Base-by-base conservation (phyloP, 2,797 vertebrate genomes). In the Tragopan temminckii region DNA sequence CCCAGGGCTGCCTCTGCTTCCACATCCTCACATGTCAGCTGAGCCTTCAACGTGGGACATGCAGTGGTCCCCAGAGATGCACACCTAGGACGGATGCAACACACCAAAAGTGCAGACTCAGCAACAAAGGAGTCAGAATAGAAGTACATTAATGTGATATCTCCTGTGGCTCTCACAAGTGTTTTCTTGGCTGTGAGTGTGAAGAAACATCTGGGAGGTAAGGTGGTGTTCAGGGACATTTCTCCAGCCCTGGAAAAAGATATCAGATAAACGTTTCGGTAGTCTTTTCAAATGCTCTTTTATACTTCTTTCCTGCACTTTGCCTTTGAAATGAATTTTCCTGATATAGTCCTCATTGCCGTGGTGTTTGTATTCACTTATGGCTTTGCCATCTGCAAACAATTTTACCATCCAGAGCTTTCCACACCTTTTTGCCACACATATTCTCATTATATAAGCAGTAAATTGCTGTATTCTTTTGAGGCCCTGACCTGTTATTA, bases 11-110 rank as follows among this genome's bases (percentile, higher is more conserved):
- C 7, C 13, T 29, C 61, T 42, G 3, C 23, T 61, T 18, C 35
- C 0, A 0, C 33, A 18, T 11, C 43, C 1, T 0, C 40, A 18
- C 17, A 2, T 1, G 0, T 18, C 50, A 53, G 38, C 35, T 9
- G 2, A 82, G 25, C 17, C 33, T 19, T 69, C 43, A 48, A 14
- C 2, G 1, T 0, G 2, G 18, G 36, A 11, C 33, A 14, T 21
- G 23, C 13, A 13, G 27, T 15, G 15, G 53, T 13, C 11, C 24
- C 33, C 29, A 11, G 7, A 46, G 23, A 50, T 11, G 24, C 2
- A 11, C 0, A 0, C 89, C 42, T 53, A 58, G 45, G 33, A 33
- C 17, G 4, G 33, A 36, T 21, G 3, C 17, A 36, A 46, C 23
- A 53, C 29, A 80, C 25, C n/a, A 58, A 1, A 7, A 74, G 46